Conservation (phyloP, 2,888 invertebrate species). For the Sceliomorpha sp. region DNA sequence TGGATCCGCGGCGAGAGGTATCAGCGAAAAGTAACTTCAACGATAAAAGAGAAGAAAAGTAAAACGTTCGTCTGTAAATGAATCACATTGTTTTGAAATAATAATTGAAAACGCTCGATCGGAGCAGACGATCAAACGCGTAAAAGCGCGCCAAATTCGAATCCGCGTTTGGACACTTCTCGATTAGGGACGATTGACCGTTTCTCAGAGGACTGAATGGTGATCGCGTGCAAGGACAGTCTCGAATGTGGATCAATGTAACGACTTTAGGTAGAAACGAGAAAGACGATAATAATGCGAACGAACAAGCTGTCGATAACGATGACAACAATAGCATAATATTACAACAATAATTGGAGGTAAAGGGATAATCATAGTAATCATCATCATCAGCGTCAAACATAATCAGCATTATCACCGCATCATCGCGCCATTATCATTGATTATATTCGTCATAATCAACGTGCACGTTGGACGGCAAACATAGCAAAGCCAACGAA, state of each 20-base stretch:
- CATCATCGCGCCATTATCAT: slow-evolving; percentile 32
- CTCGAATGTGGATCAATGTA: slow-evolving; percentile 10
- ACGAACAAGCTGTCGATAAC: slow-evolving; percentile 39
- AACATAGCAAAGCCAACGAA: slow-evolving; percentile 58
- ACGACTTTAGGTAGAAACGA: slow-evolving; percentile 20
- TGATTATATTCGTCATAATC: slow-evolving; percentile 53
- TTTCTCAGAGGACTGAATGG: slow-evolving; percentile 8
- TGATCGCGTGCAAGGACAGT: background rate
- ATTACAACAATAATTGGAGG: slow-evolving; percentile 44
- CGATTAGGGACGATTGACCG: background rate
- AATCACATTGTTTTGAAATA: slow-evolving; percentile 1
- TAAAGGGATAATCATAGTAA: slow-evolving; percentile 43
- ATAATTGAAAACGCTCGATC: background rate
- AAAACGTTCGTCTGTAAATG: too few species aligned
- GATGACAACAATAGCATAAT: slow-evolving; percentile 36
- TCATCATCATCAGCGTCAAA: slow-evolving; percentile 49
- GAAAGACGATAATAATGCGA: slow-evolving; percentile 27
- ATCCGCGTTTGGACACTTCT: background rate
- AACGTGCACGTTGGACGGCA: slow-evolving; percentile 46
- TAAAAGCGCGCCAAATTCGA: background rate
- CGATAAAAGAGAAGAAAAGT: too few species aligned
- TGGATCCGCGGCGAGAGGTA: slow-evolving; percentile 26
- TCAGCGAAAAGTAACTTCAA: slow-evolving; percentile 28
- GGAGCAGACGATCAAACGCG: background rate
- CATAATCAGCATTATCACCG: slow-evolving; percentile 55